Evolutionary conservation across 2,113 vertebrate genomes (phyloP), one percentile per base, ranked within the genome.

Genomic region (Hassar affinis): DNA sequence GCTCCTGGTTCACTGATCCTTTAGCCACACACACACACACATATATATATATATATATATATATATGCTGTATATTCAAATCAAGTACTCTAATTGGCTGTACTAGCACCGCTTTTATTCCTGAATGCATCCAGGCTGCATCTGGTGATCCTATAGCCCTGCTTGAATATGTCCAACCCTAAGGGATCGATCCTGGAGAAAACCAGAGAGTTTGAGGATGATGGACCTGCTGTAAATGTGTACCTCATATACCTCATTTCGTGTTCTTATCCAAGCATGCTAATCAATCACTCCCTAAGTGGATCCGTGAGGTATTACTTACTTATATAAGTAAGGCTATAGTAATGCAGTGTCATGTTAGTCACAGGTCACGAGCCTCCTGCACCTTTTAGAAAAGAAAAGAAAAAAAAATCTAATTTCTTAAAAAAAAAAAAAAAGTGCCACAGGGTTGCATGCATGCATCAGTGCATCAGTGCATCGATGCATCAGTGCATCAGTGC

Each of bases 281-380:
- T 25, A 59, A 78, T 78, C 75, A 38, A 77, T 14, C 38, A 51
- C n/a, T 74, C 25, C 7, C 45, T 69, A 79, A 75, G 79, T 69
- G 75, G 35, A 45, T 75, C 47, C 64, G 51, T 59, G 81, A 47
- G 79, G 57, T 52, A 12, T 22, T 56, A 56, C 30, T n/a, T n/a
- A n/a, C n/a, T n/a, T n/a, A n/a, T n/a, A n/a, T n/a, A n/a, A n/a
- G n/a, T 33, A 30, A 78, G 33, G 33, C 22, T 59, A 59, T 56
- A 78, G 3, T 2, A 3, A 42, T 38, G 22, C 33, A 15, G 76
- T n/a, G 76, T 78, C 14, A 25, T 84, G 66, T 78, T 47, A 8
- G 66, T 86, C 22, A 51, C 47, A 77, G 38, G 64, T 15, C 25
- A 47, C 10, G 18, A 57, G 35, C 10, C 9, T 14, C 66, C 71